Conservation (phyloP, 2,113 vertebrate species). For the Heterotis niloticus region DNA sequence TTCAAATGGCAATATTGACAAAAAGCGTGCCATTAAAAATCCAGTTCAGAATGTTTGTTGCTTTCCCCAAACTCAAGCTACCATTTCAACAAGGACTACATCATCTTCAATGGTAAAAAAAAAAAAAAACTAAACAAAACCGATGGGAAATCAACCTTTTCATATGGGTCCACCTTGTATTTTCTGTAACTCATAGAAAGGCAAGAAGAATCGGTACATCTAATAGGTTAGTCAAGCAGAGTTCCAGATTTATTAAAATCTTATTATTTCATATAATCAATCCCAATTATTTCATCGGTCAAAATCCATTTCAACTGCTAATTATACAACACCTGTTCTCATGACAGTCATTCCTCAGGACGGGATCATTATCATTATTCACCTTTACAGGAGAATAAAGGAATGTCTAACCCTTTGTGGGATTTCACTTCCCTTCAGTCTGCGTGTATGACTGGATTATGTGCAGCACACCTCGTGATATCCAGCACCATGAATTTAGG, state of each 20-base stretch:
- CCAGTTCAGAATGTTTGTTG: not conserved
- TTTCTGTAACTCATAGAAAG: too few species aligned
- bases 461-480: too few species aligned
- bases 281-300: not conserved
- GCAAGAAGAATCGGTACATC: too few species aligned
- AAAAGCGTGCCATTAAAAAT: not conserved
- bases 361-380: too few species aligned
- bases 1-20: not conserved
- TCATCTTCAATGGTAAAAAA: not conserved
- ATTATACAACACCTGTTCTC: not conserved
- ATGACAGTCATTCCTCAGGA: not conserved
- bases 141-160: not conserved
- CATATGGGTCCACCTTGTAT: not conserved
- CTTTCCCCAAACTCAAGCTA: not conserved
- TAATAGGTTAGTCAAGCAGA: not conserved
- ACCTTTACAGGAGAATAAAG: too few species aligned
- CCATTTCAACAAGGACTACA: not conserved
- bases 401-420: too few species aligned
- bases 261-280: not conserved
- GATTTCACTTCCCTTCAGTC: too few species aligned
- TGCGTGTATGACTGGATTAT: too few species aligned
- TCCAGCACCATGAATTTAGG: too few species aligned
- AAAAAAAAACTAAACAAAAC: not conserved
- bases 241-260: not conserved
- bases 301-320: not conserved